Evolutionary conservation across 2,888 invertebrate species (phyloP).

Genomic region (Lissonota sp.): DNA sequence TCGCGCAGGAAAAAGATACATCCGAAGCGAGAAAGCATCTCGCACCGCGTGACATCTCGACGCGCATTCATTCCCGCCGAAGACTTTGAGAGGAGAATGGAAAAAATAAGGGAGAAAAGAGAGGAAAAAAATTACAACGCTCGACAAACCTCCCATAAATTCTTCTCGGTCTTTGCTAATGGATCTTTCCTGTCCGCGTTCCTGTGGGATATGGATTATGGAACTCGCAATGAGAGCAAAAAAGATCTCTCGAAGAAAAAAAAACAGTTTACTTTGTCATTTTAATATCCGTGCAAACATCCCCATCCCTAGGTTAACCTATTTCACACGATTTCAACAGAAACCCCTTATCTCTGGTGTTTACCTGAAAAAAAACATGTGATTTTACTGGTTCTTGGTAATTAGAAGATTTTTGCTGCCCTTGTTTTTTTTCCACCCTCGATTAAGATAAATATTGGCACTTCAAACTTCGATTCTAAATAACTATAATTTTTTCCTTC

Average conservation of each 20-base stretch:
- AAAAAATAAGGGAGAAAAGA: conserved; percentile 12
- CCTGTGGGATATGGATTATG: conserved; percentile 29
- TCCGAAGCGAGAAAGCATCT: conserved; percentile 49
- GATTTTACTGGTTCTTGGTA: too few relatives aligned
- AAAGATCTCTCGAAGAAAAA: neutral
- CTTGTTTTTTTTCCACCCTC: too few relatives aligned
- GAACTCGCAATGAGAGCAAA: conserved; percentile 31
- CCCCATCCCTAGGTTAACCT: too few relatives aligned
- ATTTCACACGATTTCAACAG: too few relatives aligned
- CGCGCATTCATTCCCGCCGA: conserved; percentile 40
- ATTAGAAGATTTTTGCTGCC: too few relatives aligned
- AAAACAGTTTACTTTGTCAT: too few relatives aligned
- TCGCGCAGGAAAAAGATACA: conserved; percentile 38
- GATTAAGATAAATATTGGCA: too few relatives aligned
- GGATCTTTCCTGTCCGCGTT: conserved; percentile 76
- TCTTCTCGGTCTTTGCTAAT: conserved; percentile 69
- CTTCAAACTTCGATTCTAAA: too few relatives aligned
- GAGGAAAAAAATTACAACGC: conserved; percentile 13
- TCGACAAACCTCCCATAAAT: conserved; percentile 65
- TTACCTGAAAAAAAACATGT: too few relatives aligned
- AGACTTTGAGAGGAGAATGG: conserved; percentile 24
- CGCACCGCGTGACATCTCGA: conserved; percentile 57
- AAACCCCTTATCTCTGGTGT: too few relatives aligned
- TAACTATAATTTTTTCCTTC: too few relatives aligned
- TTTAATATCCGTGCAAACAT: too few relatives aligned